A percentile compares a stretch with the other conserved stretches of the same genome.
Conservation (phyloP, 2,888 invertebrate species). For the Stenolophus ochropezus region DNA sequence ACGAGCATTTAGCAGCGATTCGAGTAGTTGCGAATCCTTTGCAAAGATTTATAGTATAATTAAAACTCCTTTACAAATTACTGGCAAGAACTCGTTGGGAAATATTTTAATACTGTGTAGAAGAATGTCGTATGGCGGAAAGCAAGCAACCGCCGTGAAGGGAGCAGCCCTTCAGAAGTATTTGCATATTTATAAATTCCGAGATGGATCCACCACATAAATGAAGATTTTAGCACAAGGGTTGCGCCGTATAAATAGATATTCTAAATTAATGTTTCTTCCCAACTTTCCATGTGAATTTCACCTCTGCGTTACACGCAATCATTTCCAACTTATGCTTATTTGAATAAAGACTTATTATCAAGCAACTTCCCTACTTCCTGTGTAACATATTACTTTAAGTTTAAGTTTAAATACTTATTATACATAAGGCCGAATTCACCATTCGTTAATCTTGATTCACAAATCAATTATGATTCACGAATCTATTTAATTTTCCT, state of each 20-base stretch:
- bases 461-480: too few species aligned
- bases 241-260: not conserved
- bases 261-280: not conserved
- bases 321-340: not conserved
- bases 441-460: too few species aligned
- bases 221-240: slow-evolving; percentile 1
- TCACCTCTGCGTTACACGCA: not conserved
- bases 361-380: too few species aligned
- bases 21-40: not conserved
- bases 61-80: slow-evolving; percentile 54
- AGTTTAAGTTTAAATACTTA: too few species aligned
- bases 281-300: not conserved
- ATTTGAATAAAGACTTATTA: not conserved
- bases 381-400: too few species aligned
- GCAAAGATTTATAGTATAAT: slow-evolving; percentile 46
- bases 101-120: slow-evolving; percentile 49
- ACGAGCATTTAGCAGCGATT: not conserved
- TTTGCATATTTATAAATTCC: slow-evolving; percentile 53
- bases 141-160: slow-evolving; percentile 12
- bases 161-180: slow-evolving; percentile 27
- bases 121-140: slow-evolving; percentile 40
- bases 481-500: too few species aligned
- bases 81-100: slow-evolving; percentile 10
- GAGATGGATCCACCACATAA: slow-evolving; percentile 39
- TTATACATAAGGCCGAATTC: too few species aligned